Base-by-base conservation (phyloP, 2,113 vertebrate species). In the Chaetodon auriga region DNA sequence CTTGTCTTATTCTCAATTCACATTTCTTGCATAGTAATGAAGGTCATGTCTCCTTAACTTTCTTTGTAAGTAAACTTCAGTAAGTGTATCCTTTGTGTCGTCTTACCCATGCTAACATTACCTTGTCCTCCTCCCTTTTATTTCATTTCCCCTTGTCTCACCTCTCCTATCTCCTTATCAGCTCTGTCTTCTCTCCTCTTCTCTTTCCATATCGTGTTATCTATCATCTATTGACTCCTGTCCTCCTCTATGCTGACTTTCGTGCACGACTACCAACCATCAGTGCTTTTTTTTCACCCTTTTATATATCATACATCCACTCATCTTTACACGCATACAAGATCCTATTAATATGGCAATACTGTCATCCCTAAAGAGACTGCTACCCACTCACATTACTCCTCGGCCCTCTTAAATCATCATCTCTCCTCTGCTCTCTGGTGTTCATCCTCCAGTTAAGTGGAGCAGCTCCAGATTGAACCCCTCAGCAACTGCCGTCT, bases 401-500 rank as follows among this genome's bases (percentile, higher is more conserved):
- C 70, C 21, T 81, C 2, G 0, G 53, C 72, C 83, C 87, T 88
- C 88, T 83, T 89, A 90, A 89, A 90, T 89, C 77, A 75, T 82
- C 66, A 57, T 71, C 81, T 84, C 86, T 83, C 73, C 70, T 87
- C 65, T 6, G 43, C 86, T 87, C 89, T 75, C 73, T 83, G 85
- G 78, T 83, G 69, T 85, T 92, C 87, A 85, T 89, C 84, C 86
- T 91, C 71, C 79, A 79, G 89, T 87, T 89, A 89, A 92, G 83
- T 89, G 85, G 78, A 92, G 86, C 88, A 80, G 76, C 88, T 89
- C 84, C 70, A 88, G 89, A 91, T 84, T 77, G 85, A 88, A 89
- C 74, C 91, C 85, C 70, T 90, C 72, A 84, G 88, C 80, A 79
- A 84, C 81, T 88, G 86, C 85, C 85, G 80, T 89, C 79, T 54